Percentiles rank a stretch among this genome's conserved stretches.
Evolutionary conservation across 2,113 vertebrate genomes (phyloP).

Genomic region (Enhydra lutris): DNA sequence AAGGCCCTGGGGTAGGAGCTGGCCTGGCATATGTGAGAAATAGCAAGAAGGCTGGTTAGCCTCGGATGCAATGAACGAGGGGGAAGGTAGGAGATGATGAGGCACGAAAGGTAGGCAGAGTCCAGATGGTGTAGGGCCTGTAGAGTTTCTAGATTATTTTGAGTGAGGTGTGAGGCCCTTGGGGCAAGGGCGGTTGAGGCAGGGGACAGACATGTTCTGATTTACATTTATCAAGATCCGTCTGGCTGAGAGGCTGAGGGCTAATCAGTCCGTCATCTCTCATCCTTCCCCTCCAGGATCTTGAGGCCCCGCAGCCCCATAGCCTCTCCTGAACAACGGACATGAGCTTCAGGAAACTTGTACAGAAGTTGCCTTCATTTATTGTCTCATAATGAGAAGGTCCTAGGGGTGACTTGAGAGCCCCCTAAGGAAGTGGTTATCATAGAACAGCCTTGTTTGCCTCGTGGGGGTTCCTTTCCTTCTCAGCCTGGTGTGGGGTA

Average conservation of each 20-base stretch:
- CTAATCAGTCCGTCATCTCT: neutral
- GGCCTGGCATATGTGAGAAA: neutral
- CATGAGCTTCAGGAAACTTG: neutral
- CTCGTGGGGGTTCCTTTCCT: neutral
- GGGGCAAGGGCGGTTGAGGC: neutral
- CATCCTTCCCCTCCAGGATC: neutral
- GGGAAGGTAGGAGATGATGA: neutral
- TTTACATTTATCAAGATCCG: neutral
- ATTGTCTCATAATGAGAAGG: neutral
- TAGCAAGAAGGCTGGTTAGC: neutral
- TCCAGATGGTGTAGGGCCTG: neutral
- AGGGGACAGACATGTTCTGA: too few relatives aligned
- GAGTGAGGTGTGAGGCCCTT: neutral
- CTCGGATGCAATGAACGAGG: neutral
- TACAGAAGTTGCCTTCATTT: neutral
- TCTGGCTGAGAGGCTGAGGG: neutral
- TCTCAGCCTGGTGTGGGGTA: neutral
- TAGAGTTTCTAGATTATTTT: neutral
- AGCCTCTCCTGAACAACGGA: neutral
- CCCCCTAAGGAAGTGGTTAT: neutral
- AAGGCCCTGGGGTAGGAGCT: neutral
- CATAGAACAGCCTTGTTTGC: neutral
- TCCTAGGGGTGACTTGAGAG: neutral
- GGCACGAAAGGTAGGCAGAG: neutral
- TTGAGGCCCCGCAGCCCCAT: neutral